These are phyloP conservation scores for Chauna torquata DNA, from an alignment of 2,113 vertebrate species.

Conservation along the genomic window DNA sequence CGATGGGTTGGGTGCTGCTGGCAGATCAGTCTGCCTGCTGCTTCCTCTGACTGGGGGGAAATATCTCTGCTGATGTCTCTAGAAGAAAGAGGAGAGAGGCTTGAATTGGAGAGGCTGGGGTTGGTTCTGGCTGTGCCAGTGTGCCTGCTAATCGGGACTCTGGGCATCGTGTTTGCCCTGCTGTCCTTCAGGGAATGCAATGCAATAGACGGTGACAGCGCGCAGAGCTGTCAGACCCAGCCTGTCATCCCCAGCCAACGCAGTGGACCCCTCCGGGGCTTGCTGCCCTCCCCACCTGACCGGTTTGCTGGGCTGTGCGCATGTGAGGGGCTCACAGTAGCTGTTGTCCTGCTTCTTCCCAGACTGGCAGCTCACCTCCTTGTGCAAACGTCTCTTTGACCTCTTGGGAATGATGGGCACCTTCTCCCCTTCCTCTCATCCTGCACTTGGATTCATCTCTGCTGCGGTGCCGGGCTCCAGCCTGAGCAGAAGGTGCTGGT, in stretches of 20 bases:
- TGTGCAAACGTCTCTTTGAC: background rate
- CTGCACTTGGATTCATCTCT: background rate
- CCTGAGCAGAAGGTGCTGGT: background rate
- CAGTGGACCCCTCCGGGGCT: background rate
- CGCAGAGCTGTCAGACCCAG: background rate
- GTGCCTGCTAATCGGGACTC: background rate
- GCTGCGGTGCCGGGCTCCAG: background rate
- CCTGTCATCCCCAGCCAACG: background rate
- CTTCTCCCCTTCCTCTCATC: background rate
- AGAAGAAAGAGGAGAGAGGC: background rate
- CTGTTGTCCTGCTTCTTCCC: background rate
- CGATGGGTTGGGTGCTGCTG: background rate
- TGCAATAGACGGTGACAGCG: background rate
- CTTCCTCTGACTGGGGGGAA: background rate
- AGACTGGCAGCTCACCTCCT: background rate
- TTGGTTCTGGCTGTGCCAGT: background rate
- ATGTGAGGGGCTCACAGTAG: background rate
- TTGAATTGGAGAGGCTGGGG: fast-evolving
- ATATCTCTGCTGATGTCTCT: background rate
- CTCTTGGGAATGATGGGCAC: background rate
- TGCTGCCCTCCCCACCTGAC: background rate
- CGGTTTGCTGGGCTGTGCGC: background rate
- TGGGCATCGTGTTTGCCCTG: fast-evolving
- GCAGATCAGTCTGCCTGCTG: no score
- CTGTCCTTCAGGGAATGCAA: background rate